Evolutionary conservation across 2,113 vertebrate species (phyloP).

Genomic region (zebrafish (Danio rerio)): GRCz12tu NC_133180.1:30602001-30602500

Average conservation of each 20-base stretch:
- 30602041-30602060: too few species aligned
- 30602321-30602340: constrained; percentile 29
- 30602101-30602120: not conserved
- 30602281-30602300: not conserved
- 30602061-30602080: too few species aligned
- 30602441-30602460: not conserved
- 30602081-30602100: too few species aligned
- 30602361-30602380: not conserved
- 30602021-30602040: too few species aligned
- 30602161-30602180: not conserved
- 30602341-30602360: not conserved
- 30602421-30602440: not conserved
- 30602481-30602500: constrained; percentile 15
- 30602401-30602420: not conserved
- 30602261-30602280: constrained; percentile 8
- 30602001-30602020: too few species aligned
- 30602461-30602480: constrained; percentile 6
- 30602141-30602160: not conserved
- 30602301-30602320: constrained; percentile 41
- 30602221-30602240: constrained; percentile 48
- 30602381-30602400: not conserved
- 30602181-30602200: constrained; percentile 32
- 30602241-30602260: constrained; percentile 53
- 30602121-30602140: not conserved
- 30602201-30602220: constrained; percentile 47